Conservation (phyloP, 2,888 invertebrate species). For the Polietes domitor region DNA sequence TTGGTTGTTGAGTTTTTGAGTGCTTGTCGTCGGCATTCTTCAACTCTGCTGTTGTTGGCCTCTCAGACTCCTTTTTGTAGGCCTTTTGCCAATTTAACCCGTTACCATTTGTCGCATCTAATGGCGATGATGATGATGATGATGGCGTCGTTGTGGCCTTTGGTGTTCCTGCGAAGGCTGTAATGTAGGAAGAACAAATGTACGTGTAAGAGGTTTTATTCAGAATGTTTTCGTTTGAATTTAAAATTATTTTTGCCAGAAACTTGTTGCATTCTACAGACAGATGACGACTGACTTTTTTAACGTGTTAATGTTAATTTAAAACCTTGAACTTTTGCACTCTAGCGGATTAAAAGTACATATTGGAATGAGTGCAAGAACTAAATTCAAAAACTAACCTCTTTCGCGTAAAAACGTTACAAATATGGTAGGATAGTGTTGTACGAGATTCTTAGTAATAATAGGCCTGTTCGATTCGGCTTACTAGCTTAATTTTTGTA, state of each 20-base stretch:
- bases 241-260: neutral
- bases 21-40: slow-evolving; percentile 48
- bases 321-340: too few species aligned
- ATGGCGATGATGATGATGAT: slow-evolving; percentile 13
- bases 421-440: too few species aligned
- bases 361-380: too few species aligned
- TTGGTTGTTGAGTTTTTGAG: slow-evolving; percentile 67
- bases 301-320: too few species aligned
- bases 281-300: too few species aligned
- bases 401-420: too few species aligned
- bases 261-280: neutral
- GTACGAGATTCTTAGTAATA: too few species aligned
- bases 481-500: too few species aligned
- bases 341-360: too few species aligned
- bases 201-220: slow-evolving; percentile 11
- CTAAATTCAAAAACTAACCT: too few species aligned
- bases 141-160: neutral
- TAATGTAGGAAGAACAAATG: slow-evolving; percentile 4
- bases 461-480: too few species aligned
- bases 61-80: slow-evolving; percentile 33
- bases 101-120: slow-evolving; percentile 39
- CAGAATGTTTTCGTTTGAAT: neutral
- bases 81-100: slow-evolving; percentile 52
- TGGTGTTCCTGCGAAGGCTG: too few species aligned
- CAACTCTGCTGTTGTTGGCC: slow-evolving; percentile 24